phyloP scores from a whole-genome alignment of 2,113 vertebrate genomes.

The Electrona antarctica region DNA sequence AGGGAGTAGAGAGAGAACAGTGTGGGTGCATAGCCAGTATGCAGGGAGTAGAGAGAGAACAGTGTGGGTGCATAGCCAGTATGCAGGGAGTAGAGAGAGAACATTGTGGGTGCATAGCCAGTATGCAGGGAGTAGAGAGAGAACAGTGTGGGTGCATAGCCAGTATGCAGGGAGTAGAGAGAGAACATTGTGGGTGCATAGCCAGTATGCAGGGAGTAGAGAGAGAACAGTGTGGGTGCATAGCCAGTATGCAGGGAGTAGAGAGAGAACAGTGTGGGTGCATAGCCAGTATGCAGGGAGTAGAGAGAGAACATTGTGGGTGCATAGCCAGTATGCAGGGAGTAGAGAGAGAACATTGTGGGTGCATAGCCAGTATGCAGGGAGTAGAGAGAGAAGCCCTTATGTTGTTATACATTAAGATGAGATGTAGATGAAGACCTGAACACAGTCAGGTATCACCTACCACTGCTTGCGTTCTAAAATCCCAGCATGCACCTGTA shows the following conservation, averaged over 20 bases:
- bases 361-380: neutral
- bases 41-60: slow-evolving; percentile 18
- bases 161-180: slow-evolving; percentile 4
- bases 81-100: slow-evolving; percentile 12
- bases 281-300: slow-evolving; percentile 2
- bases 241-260: slow-evolving; percentile 3
- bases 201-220: slow-evolving; percentile 4
- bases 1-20: slow-evolving; percentile 16
- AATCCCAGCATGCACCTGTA: slow-evolving; percentile 28
- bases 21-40: neutral
- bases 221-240: slow-evolving; percentile 18
- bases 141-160: slow-evolving; percentile 21
- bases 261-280: slow-evolving; percentile 21
- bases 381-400: slow-evolving; percentile 36
- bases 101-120: slow-evolving; percentile 1
- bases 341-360: slow-evolving; percentile 20
- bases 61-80: neutral
- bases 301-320: slow-evolving; percentile 21
- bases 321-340: slow-evolving; percentile 2
- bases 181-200: slow-evolving; percentile 21
- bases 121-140: slow-evolving; percentile 5
- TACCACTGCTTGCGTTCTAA: slow-evolving; percentile 34
- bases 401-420: slow-evolving; percentile 62
- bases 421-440: slow-evolving; percentile 68
- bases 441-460: slow-evolving; percentile 54